phyloP scores from a whole-genome alignment of 2,797 vertebrate species.

The Loris lydekkerianus region DNA sequence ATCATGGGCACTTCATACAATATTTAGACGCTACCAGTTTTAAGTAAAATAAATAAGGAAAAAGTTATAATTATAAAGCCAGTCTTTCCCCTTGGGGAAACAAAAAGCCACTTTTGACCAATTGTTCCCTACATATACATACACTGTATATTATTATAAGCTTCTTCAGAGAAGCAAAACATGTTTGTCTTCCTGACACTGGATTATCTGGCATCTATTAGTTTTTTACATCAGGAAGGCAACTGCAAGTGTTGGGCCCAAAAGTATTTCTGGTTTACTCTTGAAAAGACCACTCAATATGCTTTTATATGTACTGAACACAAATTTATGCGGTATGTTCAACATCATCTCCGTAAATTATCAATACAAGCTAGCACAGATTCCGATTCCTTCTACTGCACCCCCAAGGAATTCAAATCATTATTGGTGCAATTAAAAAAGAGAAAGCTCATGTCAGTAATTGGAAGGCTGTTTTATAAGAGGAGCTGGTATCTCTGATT shows the following conservation, averaged over 20 bases:
- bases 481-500: conserved; percentile 86
- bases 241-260: conserved; percentile 88
- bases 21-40: conserved; percentile 86
- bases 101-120: conserved; percentile 88
- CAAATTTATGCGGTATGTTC: conserved; percentile 69
- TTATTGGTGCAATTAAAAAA: conserved; percentile 68
- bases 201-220: conserved; percentile 78
- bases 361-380: conserved; percentile 77
- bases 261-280: conserved; percentile 80
- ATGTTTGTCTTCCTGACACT: conserved; percentile 87
- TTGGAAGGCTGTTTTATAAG: conserved; percentile 83
- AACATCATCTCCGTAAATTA: conserved; percentile 58
- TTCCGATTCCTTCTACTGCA: conserved; percentile 82
- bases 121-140: conserved; percentile 88
- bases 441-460: conserved; percentile 75
- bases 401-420: conserved; percentile 71
- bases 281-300: conserved; percentile 64
- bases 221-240: conserved; percentile 88
- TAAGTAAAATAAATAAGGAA: conserved; percentile 91
- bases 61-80: conserved; percentile 88
- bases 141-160: conserved; percentile 87
- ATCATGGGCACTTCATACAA: conserved; percentile 86
- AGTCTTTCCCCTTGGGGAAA: conserved; percentile 89
- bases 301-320: conserved; percentile 70
- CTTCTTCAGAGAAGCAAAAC: conserved; percentile 91